Conservation (phyloP, 2,888 invertebrate species). For the Digitonthophagus gazella region DNA sequence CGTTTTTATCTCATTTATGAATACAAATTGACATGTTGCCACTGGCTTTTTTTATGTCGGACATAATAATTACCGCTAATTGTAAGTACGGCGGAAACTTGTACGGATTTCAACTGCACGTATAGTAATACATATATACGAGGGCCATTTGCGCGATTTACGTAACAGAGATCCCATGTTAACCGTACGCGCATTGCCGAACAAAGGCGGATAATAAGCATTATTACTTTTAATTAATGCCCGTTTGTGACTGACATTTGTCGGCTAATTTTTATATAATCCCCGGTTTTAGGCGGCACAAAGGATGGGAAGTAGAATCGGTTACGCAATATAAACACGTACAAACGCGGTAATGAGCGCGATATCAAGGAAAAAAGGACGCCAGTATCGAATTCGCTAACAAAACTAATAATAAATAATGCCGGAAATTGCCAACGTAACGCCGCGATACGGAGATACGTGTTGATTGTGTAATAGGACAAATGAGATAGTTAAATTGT, state of each 20-base stretch:
- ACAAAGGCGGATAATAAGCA: conserved; percentile 25
- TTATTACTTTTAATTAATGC: conserved; percentile 29
- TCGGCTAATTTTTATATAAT: conserved; percentile 29
- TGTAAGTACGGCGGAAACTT: background rate
- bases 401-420: conserved; percentile 16
- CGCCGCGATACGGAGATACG: conserved; percentile 11
- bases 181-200: background rate
- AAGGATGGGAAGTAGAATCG: conserved; percentile 35
- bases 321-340: conserved; percentile 34
- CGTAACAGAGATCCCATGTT: background rate
- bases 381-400: conserved; percentile 7
- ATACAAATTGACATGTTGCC: background rate
- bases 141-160: background rate
- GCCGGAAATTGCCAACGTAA: conserved; percentile 13
- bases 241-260: conserved; percentile 27
- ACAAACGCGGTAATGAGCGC: conserved; percentile 10
- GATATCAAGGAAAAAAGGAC: conserved; percentile 7
- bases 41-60: background rate
- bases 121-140: background rate
- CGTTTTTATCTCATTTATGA: background rate
- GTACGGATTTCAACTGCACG: background rate
- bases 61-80: background rate
- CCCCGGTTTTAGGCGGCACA: conserved; percentile 31
- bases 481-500: conserved; percentile 12
- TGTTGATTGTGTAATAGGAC: conserved; percentile 15